phyloP scores from a whole-genome alignment of 2,797 vertebrate species.

The Alauda arvensis region DNA sequence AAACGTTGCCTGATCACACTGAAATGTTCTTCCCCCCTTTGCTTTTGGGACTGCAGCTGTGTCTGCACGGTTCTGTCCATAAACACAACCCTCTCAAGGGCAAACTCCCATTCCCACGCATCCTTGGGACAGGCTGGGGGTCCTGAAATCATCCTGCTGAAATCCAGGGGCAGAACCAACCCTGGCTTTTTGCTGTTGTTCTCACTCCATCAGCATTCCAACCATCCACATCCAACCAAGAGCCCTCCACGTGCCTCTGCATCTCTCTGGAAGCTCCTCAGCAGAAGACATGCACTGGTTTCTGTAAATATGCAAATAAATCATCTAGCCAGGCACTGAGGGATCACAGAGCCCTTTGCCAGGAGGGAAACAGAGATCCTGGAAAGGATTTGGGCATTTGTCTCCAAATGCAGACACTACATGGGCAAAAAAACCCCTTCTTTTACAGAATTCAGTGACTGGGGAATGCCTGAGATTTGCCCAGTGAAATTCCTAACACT shows the following conservation, averaged over 20 bases:
- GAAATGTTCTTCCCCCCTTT: background rate
- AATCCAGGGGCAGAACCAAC: background rate
- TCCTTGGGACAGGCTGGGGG: background rate
- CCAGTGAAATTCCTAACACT: background rate
- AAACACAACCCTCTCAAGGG: background rate
- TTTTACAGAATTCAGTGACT: background rate
- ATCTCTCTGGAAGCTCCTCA: background rate
- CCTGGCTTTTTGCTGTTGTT: rapidly evolving
- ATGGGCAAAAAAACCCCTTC: background rate
- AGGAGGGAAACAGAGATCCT: background rate
- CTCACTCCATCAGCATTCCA: background rate
- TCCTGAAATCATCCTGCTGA: background rate
- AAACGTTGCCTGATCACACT: background rate
- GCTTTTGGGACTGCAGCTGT: background rate
- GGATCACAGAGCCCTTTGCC: background rate
- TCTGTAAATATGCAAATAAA: background rate
- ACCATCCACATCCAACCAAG: background rate
- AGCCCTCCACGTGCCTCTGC: background rate
- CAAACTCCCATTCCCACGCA: background rate
- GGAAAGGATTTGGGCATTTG: background rate
- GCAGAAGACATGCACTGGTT: background rate
- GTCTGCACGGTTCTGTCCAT: background rate
- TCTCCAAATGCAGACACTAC: background rate
- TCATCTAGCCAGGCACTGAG: background rate
- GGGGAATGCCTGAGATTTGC: background rate